A percentile compares a stretch with the other conserved stretches of the same genome.
Conservation (phyloP, 1,140 invertebrate genomes). For the Euura saliciscinereae region DNA sequence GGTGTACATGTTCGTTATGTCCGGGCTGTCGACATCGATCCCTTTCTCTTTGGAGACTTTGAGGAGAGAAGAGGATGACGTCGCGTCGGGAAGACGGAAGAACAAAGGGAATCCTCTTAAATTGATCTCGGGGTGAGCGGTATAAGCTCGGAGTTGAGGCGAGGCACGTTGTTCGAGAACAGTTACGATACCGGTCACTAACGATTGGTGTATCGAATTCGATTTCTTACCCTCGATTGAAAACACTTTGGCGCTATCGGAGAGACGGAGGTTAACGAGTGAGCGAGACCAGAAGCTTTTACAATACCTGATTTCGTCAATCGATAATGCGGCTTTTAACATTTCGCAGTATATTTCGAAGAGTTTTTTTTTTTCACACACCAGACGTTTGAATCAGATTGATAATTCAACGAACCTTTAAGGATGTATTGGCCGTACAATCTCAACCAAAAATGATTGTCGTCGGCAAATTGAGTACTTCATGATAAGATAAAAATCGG, state of each 20-base stretch:
- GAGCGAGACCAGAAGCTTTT: too few relatives aligned
- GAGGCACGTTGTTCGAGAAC: conserved; percentile 32
- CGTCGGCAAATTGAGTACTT: too few relatives aligned
- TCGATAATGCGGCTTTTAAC: too few relatives aligned
- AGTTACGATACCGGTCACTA: conserved; percentile 38
- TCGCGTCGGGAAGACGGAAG: not conserved
- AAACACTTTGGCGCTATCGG: conserved; percentile 41
- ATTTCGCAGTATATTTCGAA: too few relatives aligned
- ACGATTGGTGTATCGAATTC: conserved; percentile 61
- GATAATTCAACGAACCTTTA: not conserved
- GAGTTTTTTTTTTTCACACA: not conserved
- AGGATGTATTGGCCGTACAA: too few relatives aligned
- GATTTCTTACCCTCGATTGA: conserved; percentile 63
- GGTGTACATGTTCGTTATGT: not conserved
- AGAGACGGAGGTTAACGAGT: too few relatives aligned
- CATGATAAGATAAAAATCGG: too few relatives aligned
- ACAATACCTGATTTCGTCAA: too few relatives aligned
- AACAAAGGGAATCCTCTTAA: not conserved
- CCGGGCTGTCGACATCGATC: not conserved
- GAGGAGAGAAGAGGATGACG: not conserved
- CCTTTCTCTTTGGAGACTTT: not conserved
- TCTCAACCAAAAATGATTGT: too few relatives aligned
- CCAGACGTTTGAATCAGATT: not conserved
- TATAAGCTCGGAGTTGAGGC: too few relatives aligned
- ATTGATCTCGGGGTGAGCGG: not conserved